These are phyloP conservation scores for Urosaurus nigricauda DNA, from an alignment of 2,797 vertebrate species.

Conservation along the genomic window DNA sequence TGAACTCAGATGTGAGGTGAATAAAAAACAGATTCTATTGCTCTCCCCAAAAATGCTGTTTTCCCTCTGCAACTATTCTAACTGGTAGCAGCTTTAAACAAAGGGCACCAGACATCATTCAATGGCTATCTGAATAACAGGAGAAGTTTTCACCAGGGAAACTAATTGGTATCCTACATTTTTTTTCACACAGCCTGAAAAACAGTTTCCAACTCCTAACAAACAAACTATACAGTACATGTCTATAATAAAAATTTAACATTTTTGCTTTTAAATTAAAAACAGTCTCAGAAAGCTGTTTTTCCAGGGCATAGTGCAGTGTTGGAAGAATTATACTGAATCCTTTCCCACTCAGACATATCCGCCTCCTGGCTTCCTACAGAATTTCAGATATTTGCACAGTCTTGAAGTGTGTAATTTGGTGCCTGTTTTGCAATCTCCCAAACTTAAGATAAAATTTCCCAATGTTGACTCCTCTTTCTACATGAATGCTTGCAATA, in stretches of 20 bases:
- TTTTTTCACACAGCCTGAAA: background rate
- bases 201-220: background rate
- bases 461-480: background rate
- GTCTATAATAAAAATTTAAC: background rate
- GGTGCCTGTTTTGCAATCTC: background rate
- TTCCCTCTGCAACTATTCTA: background rate
- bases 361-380: background rate
- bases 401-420: background rate
- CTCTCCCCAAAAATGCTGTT: constrained; percentile 14
- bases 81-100: background rate
- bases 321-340: background rate
- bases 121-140: constrained; percentile 23
- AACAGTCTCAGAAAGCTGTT: background rate
- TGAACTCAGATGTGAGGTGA: constrained; percentile 25
- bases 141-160: constrained; percentile 25
- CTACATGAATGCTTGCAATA: background rate
- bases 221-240: background rate
- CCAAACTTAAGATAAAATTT: background rate
- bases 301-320: background rate
- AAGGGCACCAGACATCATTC: background rate
- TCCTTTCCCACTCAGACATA: background rate
- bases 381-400: background rate
- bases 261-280: background rate
- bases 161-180: constrained; percentile 25
- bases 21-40: constrained; percentile 32